Base-by-base conservation (phyloP, 1,140 invertebrate genomes). In the Littorina saxatilis region DNA sequence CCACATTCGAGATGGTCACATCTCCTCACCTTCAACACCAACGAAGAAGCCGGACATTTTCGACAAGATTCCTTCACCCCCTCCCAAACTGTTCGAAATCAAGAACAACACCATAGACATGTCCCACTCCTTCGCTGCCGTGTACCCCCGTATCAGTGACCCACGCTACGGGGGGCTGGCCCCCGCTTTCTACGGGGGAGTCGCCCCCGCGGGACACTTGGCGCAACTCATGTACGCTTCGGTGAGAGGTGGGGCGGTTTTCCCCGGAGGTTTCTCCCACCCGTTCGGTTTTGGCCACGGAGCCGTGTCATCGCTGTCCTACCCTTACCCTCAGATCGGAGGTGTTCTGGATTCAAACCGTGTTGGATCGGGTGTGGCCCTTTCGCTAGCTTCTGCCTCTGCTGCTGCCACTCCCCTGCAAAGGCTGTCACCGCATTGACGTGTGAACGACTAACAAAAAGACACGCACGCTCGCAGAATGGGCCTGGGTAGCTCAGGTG, bases 21-120 rank as follows among this genome's bases (percentile, higher is more conserved):
- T 68, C 66, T 37, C n/a, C n/a, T 73, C 39, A 37, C 40, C 39
- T n/a, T 73, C 40, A 23, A 73, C 70, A 43, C 15, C 23, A 23
- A 37, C 37, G 37, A 82, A 76, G 47, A 88, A 87, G 83, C 55
- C 81, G 80, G 87, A 90, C 80, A 87, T 91, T 76, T 91, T 91
- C 84, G 91, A 91, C 79, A 87, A 85, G 84, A 91, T 91, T 72
- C 91, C 91, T 23, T 89, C 88, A 47, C 90, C 91, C 23, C 91
- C 91, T 35, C 91, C 91, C 23, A 91, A 91, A 83, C 81, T 91
- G 3, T 85, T 88, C 39, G 89, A 90, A 72, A 79, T 89, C n/a
- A 88, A 87, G 79, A 78, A 40, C 37, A 23, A 37, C 50, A 32
- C 61, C 68, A 29, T 74, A 66, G 43, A 50, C 20, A 39, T 85